phyloP scores from a whole-genome alignment of 2,113 vertebrate genomes.

The Gambusia affinis region DNA sequence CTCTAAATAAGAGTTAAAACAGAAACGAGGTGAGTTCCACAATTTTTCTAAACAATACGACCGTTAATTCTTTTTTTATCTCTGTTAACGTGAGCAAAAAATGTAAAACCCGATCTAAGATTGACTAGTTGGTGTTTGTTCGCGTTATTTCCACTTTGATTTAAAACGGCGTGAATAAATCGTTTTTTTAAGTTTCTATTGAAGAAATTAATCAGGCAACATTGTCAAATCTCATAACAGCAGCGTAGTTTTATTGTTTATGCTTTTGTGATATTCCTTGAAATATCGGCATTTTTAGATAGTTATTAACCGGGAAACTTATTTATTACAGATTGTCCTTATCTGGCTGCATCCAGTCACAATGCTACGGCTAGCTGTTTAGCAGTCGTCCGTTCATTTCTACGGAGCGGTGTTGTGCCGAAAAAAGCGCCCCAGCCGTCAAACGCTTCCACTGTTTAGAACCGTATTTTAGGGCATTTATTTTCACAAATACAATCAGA shows the following conservation, averaged over 20 bases:
- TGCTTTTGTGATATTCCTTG: constrained; percentile 13
- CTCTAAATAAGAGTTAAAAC: constrained; percentile 88
- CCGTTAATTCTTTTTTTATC: constrained; percentile 27
- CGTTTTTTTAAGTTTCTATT: constrained; percentile 82
- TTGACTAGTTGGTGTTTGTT: constrained; percentile 41
- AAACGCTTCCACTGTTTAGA: background rate
- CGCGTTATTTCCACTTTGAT: constrained; percentile 61
- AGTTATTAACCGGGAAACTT: constrained; percentile 76
- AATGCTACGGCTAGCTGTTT: constrained; percentile 75
- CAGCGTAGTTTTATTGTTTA: constrained; percentile 31
- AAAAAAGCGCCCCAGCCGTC: constrained; percentile 4
- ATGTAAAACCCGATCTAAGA: constrained; percentile 39
- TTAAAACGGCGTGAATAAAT: constrained; percentile 78
- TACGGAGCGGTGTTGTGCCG: constrained; percentile 37
- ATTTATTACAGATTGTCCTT: constrained; percentile 81
- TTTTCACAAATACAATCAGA: too few species aligned
- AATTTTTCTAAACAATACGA: constrained; percentile 72
- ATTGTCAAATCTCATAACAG: constrained; percentile 59
- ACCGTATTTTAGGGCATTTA: background rate
- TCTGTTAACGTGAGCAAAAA: constrained; percentile 34
- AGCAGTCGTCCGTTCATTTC: constrained; percentile 52
- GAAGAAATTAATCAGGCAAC: constrained; percentile 80
- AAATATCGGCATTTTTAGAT: constrained; percentile 50
- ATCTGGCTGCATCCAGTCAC: constrained; percentile 79
- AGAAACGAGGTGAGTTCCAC: constrained; percentile 87